phyloP scores from a whole-genome alignment of 2,113 vertebrate genomes.

The Bubo blakistoni region DNA sequence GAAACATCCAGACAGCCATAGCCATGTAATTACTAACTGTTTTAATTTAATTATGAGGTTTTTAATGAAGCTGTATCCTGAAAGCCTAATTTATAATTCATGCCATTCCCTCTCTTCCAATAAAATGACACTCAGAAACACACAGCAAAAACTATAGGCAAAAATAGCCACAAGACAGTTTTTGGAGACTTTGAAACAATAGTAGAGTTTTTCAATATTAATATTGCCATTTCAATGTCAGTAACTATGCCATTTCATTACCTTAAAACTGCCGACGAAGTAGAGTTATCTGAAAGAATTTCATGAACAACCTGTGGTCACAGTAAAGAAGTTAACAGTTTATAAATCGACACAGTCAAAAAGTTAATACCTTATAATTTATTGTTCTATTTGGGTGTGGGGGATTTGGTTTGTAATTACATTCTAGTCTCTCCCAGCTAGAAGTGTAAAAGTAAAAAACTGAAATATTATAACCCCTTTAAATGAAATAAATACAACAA shows the following conservation, averaged over 20 bases:
- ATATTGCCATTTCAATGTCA: neutral
- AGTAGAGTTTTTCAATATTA: neutral
- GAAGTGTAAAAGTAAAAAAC: neutral
- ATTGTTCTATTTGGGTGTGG: neutral
- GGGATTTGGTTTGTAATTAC: neutral
- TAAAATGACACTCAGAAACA: neutral
- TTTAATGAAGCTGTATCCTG: constrained; percentile 37
- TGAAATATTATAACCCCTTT: neutral
- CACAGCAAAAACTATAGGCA: neutral
- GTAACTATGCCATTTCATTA: constrained; percentile 50
- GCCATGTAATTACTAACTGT: constrained; percentile 25
- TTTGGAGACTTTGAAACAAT: neutral
- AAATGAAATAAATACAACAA: neutral
- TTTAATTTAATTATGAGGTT: constrained; percentile 30
- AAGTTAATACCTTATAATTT: neutral
- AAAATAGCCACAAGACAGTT: neutral
- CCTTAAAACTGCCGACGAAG: constrained; percentile 77
- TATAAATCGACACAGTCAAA: neutral
- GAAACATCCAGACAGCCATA: constrained; percentile 18
- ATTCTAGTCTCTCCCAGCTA: neutral
- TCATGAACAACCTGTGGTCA: constrained; percentile 83
- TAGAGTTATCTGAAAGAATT: constrained; percentile 78
- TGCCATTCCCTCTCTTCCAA: neutral
- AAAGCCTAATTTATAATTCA: constrained; percentile 21
- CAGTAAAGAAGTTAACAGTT: neutral